phyloP scores from a whole-genome alignment of 2,888 invertebrate genomes.

The Micropterix aruncella region DNA sequence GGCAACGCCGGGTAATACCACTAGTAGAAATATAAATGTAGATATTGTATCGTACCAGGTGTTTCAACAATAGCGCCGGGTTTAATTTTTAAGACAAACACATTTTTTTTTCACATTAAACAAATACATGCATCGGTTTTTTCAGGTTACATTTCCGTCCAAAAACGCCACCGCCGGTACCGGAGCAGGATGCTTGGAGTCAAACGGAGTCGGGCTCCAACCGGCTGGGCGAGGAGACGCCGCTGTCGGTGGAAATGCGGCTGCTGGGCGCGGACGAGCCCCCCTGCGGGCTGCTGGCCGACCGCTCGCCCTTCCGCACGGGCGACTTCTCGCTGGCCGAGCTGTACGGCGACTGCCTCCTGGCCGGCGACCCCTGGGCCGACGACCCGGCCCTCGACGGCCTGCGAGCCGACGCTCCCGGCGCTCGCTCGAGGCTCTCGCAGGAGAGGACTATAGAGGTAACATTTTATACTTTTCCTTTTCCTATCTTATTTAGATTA shows the following conservation, averaged over 20 bases:
- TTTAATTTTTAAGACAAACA: too few species aligned
- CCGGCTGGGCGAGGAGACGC: slow-evolving; percentile 27
- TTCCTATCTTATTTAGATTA: too few species aligned
- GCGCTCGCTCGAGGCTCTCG: too few species aligned
- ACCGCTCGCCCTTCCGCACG: slow-evolving; percentile 31
- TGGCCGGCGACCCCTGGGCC: slow-evolving; percentile 13
- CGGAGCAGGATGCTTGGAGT: slow-evolving; percentile 19
- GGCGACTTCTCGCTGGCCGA: slow-evolving; percentile 36
- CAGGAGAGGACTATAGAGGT: too few species aligned
- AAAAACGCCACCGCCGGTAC: slow-evolving; percentile 24
- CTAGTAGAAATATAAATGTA: too few species aligned
- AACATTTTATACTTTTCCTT: too few species aligned
- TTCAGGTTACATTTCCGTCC: slow-evolving; percentile 70
- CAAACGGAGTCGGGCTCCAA: slow-evolving; percentile 21
- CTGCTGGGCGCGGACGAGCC: slow-evolving; percentile 21
- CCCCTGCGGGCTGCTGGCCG: slow-evolving; percentile 21
- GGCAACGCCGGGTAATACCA: too few species aligned
- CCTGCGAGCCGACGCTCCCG: too few species aligned
- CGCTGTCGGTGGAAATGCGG: slow-evolving; percentile 35
- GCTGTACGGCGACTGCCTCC: slow-evolving; percentile 20
- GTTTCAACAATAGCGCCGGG: too few species aligned
- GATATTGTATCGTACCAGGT: too few species aligned
- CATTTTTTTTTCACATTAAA: too few species aligned
- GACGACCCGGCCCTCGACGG: slow-evolving; percentile 18
- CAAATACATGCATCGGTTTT: too few species aligned